Evolutionary conservation across 2,113 vertebrate genomes (phyloP).

Genomic region (Xiphorhynchus elegans): DNA sequence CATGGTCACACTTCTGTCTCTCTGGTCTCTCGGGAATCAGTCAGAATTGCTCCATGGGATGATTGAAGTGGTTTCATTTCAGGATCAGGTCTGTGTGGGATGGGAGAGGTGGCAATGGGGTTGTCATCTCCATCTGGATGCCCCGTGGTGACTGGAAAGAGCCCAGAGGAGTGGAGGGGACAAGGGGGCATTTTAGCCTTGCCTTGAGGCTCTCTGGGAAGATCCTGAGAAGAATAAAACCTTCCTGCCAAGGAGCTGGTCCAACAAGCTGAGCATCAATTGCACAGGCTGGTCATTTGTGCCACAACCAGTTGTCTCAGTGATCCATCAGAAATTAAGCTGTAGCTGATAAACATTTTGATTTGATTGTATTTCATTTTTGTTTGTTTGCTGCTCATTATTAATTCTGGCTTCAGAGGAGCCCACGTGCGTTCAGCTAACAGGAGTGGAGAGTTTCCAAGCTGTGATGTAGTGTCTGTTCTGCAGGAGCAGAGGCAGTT

Average conservation of each 20-base stretch:
- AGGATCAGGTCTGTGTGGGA: neutral
- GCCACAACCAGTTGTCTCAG: neutral
- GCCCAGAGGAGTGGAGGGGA: neutral
- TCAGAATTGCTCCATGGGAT: neutral
- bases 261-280: neutral
- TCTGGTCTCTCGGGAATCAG: neutral
- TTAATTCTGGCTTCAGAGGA: neutral
- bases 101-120: neutral
- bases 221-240: neutral
- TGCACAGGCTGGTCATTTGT: neutral
- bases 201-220: neutral
- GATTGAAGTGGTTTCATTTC: neutral
- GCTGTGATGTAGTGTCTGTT: neutral
- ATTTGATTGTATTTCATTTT: neutral
- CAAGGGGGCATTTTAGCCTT: rapidly evolving
- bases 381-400: neutral
- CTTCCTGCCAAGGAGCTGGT: neutral
- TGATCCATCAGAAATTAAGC: neutral
- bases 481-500: neutral
- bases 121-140: neutral
- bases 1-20: neutral
- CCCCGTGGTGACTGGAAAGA: neutral
- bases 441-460: neutral
- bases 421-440: rapidly evolving
- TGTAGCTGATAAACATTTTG: neutral